Evolutionary conservation across 2,888 invertebrate genomes (phyloP), one percentile per base, ranked within the genome.

Genomic region (Prosapia bicincta): DNA sequence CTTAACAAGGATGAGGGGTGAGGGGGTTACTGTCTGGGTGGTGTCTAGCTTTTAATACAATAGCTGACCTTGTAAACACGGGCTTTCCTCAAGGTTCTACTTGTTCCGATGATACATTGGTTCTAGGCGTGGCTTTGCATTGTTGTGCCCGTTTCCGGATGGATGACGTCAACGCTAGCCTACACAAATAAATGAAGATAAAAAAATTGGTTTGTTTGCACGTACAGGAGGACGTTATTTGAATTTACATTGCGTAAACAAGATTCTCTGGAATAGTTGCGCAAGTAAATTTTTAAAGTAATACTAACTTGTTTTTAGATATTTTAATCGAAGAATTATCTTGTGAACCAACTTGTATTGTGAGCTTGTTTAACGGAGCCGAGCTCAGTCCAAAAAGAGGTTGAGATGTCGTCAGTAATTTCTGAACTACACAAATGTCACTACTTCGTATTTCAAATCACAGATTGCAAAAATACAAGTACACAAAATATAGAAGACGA

Each of bases 51-150:
- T 54, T 30, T 54, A 71, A 54, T 65, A 74, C 74, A 74, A 69
- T 74, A 69, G 74, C 69, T 74, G 74, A 74, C 74, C 74, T 74
- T 74, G 69, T 69, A 74, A 74, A 74, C 54, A 54, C 7, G 54
- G 54, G 54, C 20, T 54, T 54, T 54, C 54, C 54, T 54, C 54
- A 54, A 54, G 54, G 54, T 54, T 54, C 13, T 54, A 54, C 54
- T 54, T 54, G 20, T n/a, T 54, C 20, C 20, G 20, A 54, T 54
- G 9, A 1, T 38, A 38, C 38, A 38, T 38, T 38, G 13, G 20
- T 54, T 54, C 20, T 54, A 20, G 54, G 54, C 54, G 54, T 54
- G 54, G 54, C 20, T 54, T 20, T 54, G 20, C 54, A 54, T 54
- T 54, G 54, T 54, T 54, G 3, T 5, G 54, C 3, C 54, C 13